Base-by-base conservation (phyloP, 1,140 invertebrate species). In the Drosophila elegans region DNA sequence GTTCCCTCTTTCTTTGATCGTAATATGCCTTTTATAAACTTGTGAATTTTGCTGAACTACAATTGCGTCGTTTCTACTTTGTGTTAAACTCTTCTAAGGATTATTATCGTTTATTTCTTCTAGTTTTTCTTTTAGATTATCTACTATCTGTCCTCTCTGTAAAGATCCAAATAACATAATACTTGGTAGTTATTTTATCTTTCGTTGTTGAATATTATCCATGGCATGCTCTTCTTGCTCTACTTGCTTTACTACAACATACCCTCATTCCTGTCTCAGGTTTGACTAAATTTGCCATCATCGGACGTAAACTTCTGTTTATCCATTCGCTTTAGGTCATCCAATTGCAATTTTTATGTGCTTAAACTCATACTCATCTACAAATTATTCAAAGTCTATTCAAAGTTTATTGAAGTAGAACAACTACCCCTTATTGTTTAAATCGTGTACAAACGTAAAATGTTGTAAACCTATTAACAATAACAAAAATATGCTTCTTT, bases 381-480 rank as follows among this genome's bases (percentile, higher is more conserved):
- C 9, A 45, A 25, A 45, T 25, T 45, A n/a, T n/a, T n/a, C n/a
- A n/a, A n/a, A n/a, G n/a, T n/a, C n/a, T n/a, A n/a, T 45, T 4
- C 21, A 9, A 45, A 45, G 3, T 45, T 3, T 5, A 3, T 16
- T 45, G 16, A 45, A 9, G 53, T 56, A 34, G 44, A 56, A 56
- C 53, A 46, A 10, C 29, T 79, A 85, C 71, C 29, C 29, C 29
- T 29, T n/a, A n/a, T n/a, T n/a, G n/a, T n/a, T n/a, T n/a, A n/a
- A n/a, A n/a, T n/a, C n/a, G n/a, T n/a, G n/a, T n/a, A n/a, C n/a
- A n/a, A n/a, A n/a, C n/a, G n/a, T n/a, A n/a, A n/a, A n/a, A n/a
- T n/a, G n/a, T n/a, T n/a, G n/a, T n/a, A n/a, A n/a, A n/a, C n/a
- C n/a, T n/a, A n/a, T n/a, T n/a, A n/a, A n/a, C n/a, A n/a, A n/a